Evolutionary conservation across 2,113 vertebrate species (phyloP).

Genomic region (Micronycteris hirsuta): DNA sequence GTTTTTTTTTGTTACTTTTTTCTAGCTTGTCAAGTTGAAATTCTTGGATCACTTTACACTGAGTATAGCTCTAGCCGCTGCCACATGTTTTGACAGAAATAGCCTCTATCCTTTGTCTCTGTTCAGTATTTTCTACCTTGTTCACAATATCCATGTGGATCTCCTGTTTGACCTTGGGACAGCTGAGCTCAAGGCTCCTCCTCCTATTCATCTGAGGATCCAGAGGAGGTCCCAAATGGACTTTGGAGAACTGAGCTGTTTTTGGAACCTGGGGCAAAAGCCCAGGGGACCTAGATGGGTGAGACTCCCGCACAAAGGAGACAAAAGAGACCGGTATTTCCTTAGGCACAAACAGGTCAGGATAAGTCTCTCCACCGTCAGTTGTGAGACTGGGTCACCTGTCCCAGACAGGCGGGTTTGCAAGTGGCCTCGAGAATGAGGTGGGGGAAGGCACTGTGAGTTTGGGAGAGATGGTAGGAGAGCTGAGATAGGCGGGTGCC

Average conservation of each 20-base stretch:
- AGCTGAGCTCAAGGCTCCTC: background rate
- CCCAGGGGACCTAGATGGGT: background rate
- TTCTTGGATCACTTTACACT: background rate
- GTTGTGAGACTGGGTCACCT: background rate
- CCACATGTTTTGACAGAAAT: background rate
- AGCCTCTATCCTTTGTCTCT: background rate
- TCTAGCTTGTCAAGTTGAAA: background rate
- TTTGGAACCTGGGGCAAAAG: background rate
- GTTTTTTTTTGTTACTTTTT: constrained; percentile 8
- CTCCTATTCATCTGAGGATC: background rate
- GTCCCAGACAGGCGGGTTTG: background rate
- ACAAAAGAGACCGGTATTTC: background rate
- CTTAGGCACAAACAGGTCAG: background rate
- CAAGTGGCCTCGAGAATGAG: background rate
- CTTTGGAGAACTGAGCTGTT: background rate
- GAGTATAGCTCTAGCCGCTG: background rate
- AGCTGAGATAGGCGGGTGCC: too few species aligned
- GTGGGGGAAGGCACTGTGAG: background rate
- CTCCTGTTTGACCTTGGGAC: background rate
- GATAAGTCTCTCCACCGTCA: background rate
- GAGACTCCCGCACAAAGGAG: background rate
- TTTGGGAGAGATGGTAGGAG: too few species aligned
- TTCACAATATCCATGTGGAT: background rate
- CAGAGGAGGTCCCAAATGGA: background rate
- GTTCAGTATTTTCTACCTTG: background rate